These are phyloP conservation scores for Stomorhina lunata DNA, from an alignment of 2,888 invertebrate species.

Conservation along the genomic window DNA sequence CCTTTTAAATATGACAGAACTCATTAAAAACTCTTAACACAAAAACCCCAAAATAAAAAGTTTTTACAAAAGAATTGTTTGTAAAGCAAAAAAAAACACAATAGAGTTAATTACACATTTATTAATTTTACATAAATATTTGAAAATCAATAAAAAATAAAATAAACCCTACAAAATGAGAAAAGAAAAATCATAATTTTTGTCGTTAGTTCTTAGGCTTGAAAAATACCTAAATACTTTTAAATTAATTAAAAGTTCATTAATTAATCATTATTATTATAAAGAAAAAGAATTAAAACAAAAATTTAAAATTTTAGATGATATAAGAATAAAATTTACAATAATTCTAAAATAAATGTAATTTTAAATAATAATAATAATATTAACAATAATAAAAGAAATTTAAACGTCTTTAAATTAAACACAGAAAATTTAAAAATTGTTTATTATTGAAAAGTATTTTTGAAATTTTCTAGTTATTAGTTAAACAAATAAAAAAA, in stretches of 20 bases:
- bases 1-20: background rate
- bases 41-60: too few species aligned
- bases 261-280: slow-evolving; percentile 43
- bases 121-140: slow-evolving; percentile 31
- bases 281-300: slow-evolving; percentile 35
- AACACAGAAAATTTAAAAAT: slow-evolving; percentile 18
- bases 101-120: slow-evolving; percentile 20
- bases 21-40: background rate
- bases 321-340: slow-evolving; percentile 10
- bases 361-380: slow-evolving; percentile 34
- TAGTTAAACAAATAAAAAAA: slow-evolving; percentile 40
- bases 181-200: slow-evolving; percentile 1
- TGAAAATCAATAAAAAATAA: slow-evolving; percentile 21
- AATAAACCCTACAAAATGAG: background rate
- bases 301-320: too few species aligned
- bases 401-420: slow-evolving; percentile 16
- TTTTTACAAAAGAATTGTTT: slow-evolving; percentile 43
- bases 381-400: background rate
- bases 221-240: slow-evolving; percentile 40
- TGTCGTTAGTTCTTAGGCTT: slow-evolving; percentile 36
- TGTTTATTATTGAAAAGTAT: slow-evolving; percentile 49
- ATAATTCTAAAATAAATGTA: slow-evolving; percentile 30
- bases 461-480: slow-evolving; percentile 46
- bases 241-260: too few species aligned
- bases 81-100: slow-evolving; percentile 38